Conservation (phyloP, 35 echinoderm and acorn worm species). For the Stichopus chloronotus region DNA sequence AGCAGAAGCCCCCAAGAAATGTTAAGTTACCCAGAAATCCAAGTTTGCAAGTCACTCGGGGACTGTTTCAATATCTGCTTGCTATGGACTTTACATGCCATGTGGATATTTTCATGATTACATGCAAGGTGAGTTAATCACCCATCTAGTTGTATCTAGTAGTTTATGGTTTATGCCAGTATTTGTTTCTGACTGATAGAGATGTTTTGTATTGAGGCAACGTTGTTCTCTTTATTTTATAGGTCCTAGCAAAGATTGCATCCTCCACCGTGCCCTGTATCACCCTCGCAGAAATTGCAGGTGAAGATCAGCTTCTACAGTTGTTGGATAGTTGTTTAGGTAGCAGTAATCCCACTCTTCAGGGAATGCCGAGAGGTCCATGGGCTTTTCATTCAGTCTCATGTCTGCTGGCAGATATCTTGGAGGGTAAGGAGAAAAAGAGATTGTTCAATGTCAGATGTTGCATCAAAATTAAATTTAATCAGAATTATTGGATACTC, state of each 20-base stretch:
- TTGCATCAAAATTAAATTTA: too few species aligned
- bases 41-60: conserved; percentile 84
- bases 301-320: conserved; percentile 73
- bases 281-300: conserved; percentile 81
- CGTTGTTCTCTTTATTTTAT: neutral
- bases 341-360: conserved; percentile 65
- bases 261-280: conserved; percentile 86
- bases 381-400: conserved; percentile 93
- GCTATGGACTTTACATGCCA: conserved; percentile 97
- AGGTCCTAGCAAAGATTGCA: conserved; percentile 90
- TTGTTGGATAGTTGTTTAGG: conserved; percentile 75
- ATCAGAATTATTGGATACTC: neutral
- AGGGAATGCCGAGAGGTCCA: conserved; percentile 75
- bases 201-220: too few species aligned
- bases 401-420: conserved; percentile 79
- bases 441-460: neutral
- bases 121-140: conserved; percentile 85
- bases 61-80: conserved; percentile 79
- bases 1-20: neutral
- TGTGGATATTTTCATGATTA: conserved; percentile 91
- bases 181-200: too few species aligned
- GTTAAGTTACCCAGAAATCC: conserved; percentile 76
- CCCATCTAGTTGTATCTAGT: too few species aligned
- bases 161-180: too few species aligned
- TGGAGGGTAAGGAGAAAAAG: conserved; percentile 75